Conservation (phyloP, 2,113 vertebrate genomes). For the Nibea coibor region DNA sequence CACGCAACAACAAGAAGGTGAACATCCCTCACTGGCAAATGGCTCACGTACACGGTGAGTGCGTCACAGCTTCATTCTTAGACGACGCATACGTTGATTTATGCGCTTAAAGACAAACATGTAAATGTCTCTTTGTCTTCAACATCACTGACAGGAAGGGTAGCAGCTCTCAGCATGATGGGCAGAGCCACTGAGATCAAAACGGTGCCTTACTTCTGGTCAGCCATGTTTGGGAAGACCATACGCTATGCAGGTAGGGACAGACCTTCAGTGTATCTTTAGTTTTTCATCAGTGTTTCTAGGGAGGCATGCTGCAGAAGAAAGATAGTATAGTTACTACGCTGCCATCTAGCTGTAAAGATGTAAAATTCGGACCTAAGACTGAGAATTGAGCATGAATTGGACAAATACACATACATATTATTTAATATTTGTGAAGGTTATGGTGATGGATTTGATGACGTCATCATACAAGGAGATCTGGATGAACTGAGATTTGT, state of each 20-base stretch:
- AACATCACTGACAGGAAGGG: conserved; percentile 83
- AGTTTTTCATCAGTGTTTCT: neutral
- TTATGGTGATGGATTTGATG: conserved; percentile 96
- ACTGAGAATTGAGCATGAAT: neutral
- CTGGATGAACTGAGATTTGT: conserved; percentile 97
- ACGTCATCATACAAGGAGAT: conserved; percentile 97
- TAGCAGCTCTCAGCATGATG: conserved; percentile 95
- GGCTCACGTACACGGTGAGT: conserved; percentile 94
- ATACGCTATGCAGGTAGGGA: conserved; percentile 91
- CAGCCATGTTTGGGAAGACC: conserved; percentile 97
- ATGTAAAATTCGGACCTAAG: neutral
- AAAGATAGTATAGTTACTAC: conserved; percentile 10
- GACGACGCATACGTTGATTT: neutral
- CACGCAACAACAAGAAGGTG: conserved; percentile 95
- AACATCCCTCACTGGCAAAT: conserved; percentile 99
- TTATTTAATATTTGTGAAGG: conserved; percentile 80
- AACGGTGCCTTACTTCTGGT: conserved; percentile 96
- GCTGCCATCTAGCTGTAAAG: conserved; percentile 68
- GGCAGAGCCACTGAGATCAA: conserved; percentile 90
- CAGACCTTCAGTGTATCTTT: neutral
- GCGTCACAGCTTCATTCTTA: neutral
- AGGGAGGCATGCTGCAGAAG: neutral
- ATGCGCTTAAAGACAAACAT: neutral
- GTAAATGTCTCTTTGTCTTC: conserved; percentile 1
- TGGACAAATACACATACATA: neutral